Evolutionary conservation across 37 sponge, comb jelly and placozoan genomes (phyloP).

Genomic region (Chondrosia reniformis): DNA sequence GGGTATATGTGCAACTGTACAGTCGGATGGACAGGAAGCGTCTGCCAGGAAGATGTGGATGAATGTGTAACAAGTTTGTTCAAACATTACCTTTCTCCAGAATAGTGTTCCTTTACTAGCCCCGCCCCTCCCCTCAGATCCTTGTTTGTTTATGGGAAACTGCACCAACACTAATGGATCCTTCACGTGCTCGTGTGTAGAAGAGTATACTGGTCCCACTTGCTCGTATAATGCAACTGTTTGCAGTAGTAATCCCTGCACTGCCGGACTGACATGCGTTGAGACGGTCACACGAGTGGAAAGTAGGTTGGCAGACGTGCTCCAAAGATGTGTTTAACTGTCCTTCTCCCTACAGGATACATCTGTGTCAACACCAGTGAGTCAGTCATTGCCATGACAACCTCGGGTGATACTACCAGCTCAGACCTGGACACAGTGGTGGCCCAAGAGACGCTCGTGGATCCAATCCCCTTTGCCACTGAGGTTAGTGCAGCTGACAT

Average conservation of each 20-base stretch:
- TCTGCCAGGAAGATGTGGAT: conserved; percentile 48
- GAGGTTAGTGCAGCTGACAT: not conserved
- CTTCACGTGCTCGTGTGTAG: conserved; percentile 51
- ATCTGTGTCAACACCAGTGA: conserved; percentile 23
- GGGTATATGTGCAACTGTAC: conserved; percentile 57
- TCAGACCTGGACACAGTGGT: not conserved
- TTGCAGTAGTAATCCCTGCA: conserved; percentile 34
- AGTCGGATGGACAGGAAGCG: conserved; percentile 34
- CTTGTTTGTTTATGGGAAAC: conserved; percentile 46
- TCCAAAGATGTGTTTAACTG: too few species aligned
- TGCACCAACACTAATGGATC: conserved; percentile 53
- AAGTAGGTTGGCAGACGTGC: too few species aligned
- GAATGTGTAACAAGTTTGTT: conserved; percentile 21
- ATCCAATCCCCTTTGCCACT: conserved; percentile 15
- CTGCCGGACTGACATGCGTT: conserved; percentile 29
- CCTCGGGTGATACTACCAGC: not conserved
- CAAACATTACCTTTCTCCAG: not conserved
- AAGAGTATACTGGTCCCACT: conserved; percentile 37
- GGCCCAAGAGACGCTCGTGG: not conserved
- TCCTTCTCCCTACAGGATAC: conserved; percentile 29
- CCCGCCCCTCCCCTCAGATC: conserved; percentile 11
- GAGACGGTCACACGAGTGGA: too few species aligned
- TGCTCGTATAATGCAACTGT: conserved; percentile 42
- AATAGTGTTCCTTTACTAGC: not conserved
- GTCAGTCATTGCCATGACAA: not conserved